These are phyloP conservation scores for Temnothorax unifasciatus DNA, from an alignment of 2,888 invertebrate species.

Conservation along the genomic window DNA sequence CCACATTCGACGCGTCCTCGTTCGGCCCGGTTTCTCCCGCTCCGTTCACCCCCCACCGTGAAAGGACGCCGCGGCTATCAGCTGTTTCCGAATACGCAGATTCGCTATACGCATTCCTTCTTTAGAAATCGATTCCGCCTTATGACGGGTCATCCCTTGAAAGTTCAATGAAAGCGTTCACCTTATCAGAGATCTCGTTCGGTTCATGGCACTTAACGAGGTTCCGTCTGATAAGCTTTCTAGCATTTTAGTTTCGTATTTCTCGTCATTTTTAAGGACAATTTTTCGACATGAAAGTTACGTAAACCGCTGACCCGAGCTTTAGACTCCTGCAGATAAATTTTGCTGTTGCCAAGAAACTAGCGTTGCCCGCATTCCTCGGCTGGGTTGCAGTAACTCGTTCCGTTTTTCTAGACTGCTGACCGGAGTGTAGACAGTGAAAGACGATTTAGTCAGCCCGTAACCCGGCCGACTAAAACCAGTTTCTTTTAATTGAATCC, in stretches of 20 bases:
- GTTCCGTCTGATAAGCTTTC: background rate
- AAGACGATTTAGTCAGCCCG: background rate
- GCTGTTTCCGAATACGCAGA: constrained; percentile 34
- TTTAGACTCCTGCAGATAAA: background rate
- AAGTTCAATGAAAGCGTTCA: background rate
- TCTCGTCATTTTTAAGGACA: background rate
- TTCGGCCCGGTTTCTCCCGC: constrained; percentile 42
- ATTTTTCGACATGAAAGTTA: background rate
- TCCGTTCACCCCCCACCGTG: constrained; percentile 13
- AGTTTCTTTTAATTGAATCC: constrained; percentile 11
- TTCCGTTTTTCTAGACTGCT: constrained; percentile 18
- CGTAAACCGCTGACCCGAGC: background rate
- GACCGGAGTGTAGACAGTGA: background rate
- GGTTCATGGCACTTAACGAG: background rate
- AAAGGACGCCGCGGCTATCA: constrained; percentile 34
- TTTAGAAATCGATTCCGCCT: background rate
- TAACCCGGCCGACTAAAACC: background rate
- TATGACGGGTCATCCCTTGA: background rate
- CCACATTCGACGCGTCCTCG: constrained; percentile 66
- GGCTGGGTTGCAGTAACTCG: constrained; percentile 12
- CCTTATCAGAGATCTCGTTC: background rate
- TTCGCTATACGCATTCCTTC: background rate
- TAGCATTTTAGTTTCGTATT: background rate
- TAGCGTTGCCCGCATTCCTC: background rate
- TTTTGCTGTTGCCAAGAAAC: constrained; percentile 28